Evolutionary conservation across 2,113 vertebrate genomes (phyloP).

Genomic region (Crocuta crocuta): DNA sequence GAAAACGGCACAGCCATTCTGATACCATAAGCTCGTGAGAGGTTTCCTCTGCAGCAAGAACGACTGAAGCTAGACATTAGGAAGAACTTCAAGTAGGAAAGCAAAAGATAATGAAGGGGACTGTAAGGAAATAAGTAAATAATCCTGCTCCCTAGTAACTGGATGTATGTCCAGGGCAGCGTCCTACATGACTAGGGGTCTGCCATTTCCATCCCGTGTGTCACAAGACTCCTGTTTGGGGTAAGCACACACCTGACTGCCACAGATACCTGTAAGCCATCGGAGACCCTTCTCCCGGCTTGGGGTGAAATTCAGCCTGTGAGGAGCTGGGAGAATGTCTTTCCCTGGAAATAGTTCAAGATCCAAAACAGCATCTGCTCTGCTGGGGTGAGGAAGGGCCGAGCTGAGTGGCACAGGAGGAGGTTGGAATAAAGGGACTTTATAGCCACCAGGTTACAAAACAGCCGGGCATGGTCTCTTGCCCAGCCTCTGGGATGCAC

Average conservation of each 20-base stretch:
- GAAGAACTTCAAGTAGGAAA: not conserved
- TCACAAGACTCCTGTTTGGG: not conserved
- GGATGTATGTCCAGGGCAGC: not conserved
- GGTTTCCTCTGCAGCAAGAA: not conserved
- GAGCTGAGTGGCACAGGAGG: not conserved
- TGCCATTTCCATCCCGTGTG: not conserved
- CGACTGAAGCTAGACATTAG: not conserved
- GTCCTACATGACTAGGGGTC: not conserved
- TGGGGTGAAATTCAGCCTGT: not conserved
- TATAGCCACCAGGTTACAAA: not conserved
- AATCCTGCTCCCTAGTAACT: not conserved
- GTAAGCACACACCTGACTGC: not conserved
- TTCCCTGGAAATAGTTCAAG: not conserved
- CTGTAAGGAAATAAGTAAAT: not conserved
- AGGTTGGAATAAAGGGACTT: not conserved
- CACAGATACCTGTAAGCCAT: not conserved
- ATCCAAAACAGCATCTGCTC: not conserved
- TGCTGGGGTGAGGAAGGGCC: not conserved
- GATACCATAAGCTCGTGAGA: not conserved
- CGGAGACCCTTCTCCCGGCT: not conserved
- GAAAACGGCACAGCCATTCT: not conserved
- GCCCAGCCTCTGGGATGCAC: not conserved
- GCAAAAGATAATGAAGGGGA: not conserved
- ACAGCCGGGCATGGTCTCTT: rapidly evolving
- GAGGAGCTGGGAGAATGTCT: not conserved